Percentiles rank a stretch among this genome's conserved stretches.
These are phyloP conservation scores for Myotis planiceps DNA, from an alignment of 2,797 vertebrate genomes.

Conservation along the genomic window DNA sequence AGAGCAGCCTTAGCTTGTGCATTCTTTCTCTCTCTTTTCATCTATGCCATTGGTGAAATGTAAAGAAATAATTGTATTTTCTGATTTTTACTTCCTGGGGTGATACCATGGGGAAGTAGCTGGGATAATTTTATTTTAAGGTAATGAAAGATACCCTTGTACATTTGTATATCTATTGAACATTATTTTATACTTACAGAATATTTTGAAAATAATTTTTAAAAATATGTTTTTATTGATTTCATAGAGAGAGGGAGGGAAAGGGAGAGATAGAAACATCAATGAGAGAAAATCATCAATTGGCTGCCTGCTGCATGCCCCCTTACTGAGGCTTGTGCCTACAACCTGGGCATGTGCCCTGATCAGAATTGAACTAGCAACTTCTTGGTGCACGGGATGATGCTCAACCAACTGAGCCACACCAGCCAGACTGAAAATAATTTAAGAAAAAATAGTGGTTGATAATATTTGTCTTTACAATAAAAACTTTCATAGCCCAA, in stretches of 20 bases:
- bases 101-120: not conserved
- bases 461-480: not conserved
- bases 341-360: too few relatives aligned
- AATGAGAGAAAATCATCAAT: too few relatives aligned
- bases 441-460: not conserved
- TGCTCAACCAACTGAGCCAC: too few relatives aligned
- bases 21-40: constrained; percentile 7
- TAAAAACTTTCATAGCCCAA: not conserved
- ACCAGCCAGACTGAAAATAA: not conserved
- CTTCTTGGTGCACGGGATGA: too few relatives aligned
- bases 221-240: too few relatives aligned
- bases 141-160: constrained; percentile 2
- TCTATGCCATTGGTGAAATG: constrained; percentile 17
- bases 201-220: constrained; percentile 15
- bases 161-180: constrained; percentile 4
- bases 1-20: not conserved
- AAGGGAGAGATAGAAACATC: too few relatives aligned
- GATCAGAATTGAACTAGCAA: too few relatives aligned
- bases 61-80: constrained; percentile 44
- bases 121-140: constrained; percentile 46
- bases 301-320: too few relatives aligned
- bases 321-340: too few relatives aligned
- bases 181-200: constrained; percentile 29
- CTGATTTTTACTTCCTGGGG: not conserved
- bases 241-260: too few relatives aligned